These are phyloP conservation scores for Diogma glabrata DNA, from an alignment of 2,888 invertebrate species.

Conservation along the genomic window DNA sequence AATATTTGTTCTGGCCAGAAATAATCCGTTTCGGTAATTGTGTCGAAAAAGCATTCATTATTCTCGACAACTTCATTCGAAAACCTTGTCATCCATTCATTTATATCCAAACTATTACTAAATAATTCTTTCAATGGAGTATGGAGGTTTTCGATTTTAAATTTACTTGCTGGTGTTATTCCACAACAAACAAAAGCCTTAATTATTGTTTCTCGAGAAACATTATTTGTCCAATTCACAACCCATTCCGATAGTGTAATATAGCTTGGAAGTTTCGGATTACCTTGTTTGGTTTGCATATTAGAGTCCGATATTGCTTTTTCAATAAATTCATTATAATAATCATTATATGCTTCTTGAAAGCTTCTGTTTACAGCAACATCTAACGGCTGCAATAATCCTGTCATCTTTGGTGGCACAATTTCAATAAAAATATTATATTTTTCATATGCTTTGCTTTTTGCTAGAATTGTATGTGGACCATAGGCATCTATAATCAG, in stretches of 20 bases:
- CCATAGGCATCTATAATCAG: too few relatives aligned
- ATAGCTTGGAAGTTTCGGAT: background rate
- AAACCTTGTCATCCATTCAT: constrained; percentile 2
- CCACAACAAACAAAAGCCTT: constrained; percentile 5
- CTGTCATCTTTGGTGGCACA: too few relatives aligned
- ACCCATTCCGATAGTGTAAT: constrained; percentile 6
- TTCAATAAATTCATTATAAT: background rate
- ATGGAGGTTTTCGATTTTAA: constrained; percentile 6
- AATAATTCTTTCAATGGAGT: constrained; percentile 8
- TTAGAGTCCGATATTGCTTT: background rate
- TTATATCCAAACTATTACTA: background rate
- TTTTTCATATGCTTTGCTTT: too few relatives aligned
- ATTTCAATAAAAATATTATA: too few relatives aligned
- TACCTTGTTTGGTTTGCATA: background rate
- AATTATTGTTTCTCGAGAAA: background rate
- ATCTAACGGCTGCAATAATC: background rate
- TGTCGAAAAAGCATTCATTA: background rate
- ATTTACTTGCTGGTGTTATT: background rate
- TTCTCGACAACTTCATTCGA: background rate
- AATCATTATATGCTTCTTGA: background rate
- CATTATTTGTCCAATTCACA: background rate
- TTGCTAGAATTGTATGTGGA: too few relatives aligned
- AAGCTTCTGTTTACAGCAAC: background rate
- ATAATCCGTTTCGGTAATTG: background rate
- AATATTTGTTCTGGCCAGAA: background rate